Base-by-base conservation (phyloP, 2,797 vertebrate species). In the Podarcis lilfordi region DNA sequence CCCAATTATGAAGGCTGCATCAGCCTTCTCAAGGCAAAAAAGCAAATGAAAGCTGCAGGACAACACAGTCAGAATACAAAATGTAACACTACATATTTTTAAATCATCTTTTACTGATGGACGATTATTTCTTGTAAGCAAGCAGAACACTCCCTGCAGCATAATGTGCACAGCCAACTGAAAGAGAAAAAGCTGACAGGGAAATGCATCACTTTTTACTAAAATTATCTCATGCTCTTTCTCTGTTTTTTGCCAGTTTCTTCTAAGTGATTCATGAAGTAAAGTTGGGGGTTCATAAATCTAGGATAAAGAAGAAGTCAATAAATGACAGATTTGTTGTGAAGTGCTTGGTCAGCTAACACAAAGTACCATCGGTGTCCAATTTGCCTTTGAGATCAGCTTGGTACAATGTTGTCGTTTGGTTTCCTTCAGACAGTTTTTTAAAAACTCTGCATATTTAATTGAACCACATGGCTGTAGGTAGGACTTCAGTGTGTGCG, bases 261-360 rank as follows among this genome's bases (percentile, higher is more conserved):
- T 89, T 5, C 32, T 90, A 75, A 8, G 0, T 50, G 35, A 80
- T 71, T 75, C 10, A 64, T 69, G 74, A 86, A 86, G 35, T n/a
- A 1, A 91, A 5, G 78, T 87, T 86, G 71, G 35, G 43, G 83
- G 71, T 91, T 89, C 71, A 91, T 84, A 89, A 94, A 78, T 69
- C 40, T 80, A n/a, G 23, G 25, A 13, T 77, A 43, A 91, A 29
- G 86, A 89, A 10, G 80, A 86, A 89, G 21, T 69, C 0, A 0
- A 32, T 85, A 66, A 85, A 91, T n/a, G 45, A 50, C 0, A 0
- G 1, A 9, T 88, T 21, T 2, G 3, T 82, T 86, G 9, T 74
- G 75, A 71, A 55, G 32, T 74, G 72, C 23, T 2, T 86, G 32
- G 23, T 15, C 40, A 91, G 6, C 11, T 72, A 66, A 76, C 66